Conservation (phyloP, 2,797 vertebrate genomes). For the Natrix natrix region DNA sequence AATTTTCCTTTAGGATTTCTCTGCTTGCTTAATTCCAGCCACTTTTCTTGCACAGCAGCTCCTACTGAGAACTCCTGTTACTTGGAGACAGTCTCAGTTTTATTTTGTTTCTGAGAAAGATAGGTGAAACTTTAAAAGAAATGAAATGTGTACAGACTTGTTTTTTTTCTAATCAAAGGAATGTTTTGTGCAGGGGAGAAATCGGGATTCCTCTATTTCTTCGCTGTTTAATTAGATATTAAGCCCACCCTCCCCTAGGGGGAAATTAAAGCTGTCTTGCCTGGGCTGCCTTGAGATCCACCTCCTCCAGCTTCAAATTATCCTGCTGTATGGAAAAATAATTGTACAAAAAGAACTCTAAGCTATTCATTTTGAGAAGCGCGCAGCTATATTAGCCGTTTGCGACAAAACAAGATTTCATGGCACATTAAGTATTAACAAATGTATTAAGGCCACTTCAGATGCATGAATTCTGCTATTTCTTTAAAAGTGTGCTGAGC, state of each 20-base stretch:
- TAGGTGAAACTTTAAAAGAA: not conserved
- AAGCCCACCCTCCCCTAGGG: conserved; percentile 22
- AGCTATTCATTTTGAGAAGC: not conserved
- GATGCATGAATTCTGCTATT: not conserved
- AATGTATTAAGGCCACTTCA: not conserved
- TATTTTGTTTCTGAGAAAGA: conserved; percentile 1
- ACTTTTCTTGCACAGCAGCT: not conserved
- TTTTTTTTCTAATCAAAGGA: not conserved
- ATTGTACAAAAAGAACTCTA: not conserved
- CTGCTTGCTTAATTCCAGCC: not conserved
- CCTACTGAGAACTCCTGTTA: not conserved
- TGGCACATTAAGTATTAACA: not conserved
- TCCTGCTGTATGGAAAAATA: not conserved
- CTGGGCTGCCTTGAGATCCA: conserved; percentile 4
- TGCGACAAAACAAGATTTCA: not conserved
- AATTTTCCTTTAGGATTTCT: conserved; percentile 4
- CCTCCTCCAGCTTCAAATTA: conserved; percentile 12
- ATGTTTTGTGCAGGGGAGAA: conserved; percentile 26
- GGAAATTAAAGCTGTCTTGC: not conserved
- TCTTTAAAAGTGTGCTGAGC: not conserved
- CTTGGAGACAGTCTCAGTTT: not conserved
- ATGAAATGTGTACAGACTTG: conserved; percentile 28
- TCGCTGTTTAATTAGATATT: conserved; percentile 13
- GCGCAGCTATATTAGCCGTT: not conserved
- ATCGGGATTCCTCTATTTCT: conserved; percentile 7